Evolutionary conservation across 2,888 invertebrate genomes (phyloP), one percentile per base, ranked within the genome.

Genomic region (Rapana venosa): DNA sequence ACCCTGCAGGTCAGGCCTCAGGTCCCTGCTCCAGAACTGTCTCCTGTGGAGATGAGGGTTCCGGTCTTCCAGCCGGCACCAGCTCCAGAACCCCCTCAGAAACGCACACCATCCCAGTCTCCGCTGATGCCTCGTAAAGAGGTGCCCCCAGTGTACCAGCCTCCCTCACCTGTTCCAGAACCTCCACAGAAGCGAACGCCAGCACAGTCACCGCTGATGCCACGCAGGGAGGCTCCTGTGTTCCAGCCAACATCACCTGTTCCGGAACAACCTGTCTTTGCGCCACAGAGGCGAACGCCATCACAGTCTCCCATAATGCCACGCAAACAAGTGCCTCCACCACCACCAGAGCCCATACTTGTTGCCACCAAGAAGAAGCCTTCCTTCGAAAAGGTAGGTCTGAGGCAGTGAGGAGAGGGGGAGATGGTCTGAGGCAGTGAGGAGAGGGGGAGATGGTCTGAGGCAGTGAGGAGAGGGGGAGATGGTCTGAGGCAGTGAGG

Each of bases 1-100:
- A 92, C 94, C 56, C 91, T 94, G 58, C 93, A 93, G 70, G 92
- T 95, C 93, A 92, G 93, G 87, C 89, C 94, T n/a, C 86, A 90
- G 17, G 90, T 84, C 26, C 89, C 93, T 66, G 92, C 91, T 88
- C 85, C 85, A 32, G 92, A 93, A 74, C 90, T 93, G 35, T 93
- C 94, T 22, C 90, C 92, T 81, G 94, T 93, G 92, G 93, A 94
- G 91, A 94, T 77, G 70, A 77, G 86, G 6, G 77, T 89, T 47
- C 87, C 47, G 20, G 36, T 79, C 36, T 87, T 30, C 35, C 47
- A 81, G 47, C 79, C 87, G 47, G 66, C 84, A 81, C 87, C 89
- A 22, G 35, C 77, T 0, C 88, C 88, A 74, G 84, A 56, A 58
- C 58, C 70, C 15, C 30, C 84, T 30, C 84, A 85, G 84, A 85